Evolutionary conservation across 2,888 invertebrate species (phyloP).

Genomic region (Cosmorhoe ocellata): DNA sequence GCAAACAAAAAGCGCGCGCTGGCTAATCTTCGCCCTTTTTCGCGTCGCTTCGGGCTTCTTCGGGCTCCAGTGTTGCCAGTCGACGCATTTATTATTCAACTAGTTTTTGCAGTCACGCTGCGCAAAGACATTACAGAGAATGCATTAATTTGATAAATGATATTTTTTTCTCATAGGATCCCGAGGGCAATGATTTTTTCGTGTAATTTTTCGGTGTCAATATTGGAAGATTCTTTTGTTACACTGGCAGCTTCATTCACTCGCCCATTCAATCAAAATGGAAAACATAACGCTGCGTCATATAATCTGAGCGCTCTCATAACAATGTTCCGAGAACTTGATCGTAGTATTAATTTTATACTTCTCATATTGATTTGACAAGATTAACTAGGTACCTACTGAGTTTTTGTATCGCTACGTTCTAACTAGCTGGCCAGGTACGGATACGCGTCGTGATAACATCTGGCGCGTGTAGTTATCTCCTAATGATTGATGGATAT

Average conservation of each 20-base stretch:
- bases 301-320: slow-evolving; percentile 55
- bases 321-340: slow-evolving; percentile 56
- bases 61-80: slow-evolving; percentile 75
- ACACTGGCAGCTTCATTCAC: slow-evolving; percentile 55
- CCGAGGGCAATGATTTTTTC: slow-evolving; percentile 49
- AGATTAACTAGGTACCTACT: slow-evolving; percentile 55
- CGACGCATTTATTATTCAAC: slow-evolving; percentile 76
- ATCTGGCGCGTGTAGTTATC: slow-evolving; percentile 47
- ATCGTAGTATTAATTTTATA: slow-evolving; percentile 55
- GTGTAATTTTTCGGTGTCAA: slow-evolving; percentile 68
- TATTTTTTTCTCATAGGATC: slow-evolving; percentile 54
- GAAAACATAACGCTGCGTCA: slow-evolving; percentile 60
- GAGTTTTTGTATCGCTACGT: slow-evolving; percentile 44
- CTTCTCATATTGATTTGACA: slow-evolving; percentile 56
- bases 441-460: slow-evolving; percentile 42
- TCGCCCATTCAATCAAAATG: slow-evolving; percentile 55
- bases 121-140: slow-evolving; percentile 76
- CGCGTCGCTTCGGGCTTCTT: slow-evolving; percentile 65
- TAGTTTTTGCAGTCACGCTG: slow-evolving; percentile 80
- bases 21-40: slow-evolving; percentile 80
- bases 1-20: slow-evolving; percentile 80
- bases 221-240: slow-evolving; percentile 58
- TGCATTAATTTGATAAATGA: slow-evolving; percentile 80
- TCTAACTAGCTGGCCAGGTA: slow-evolving; percentile 42
- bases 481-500: slow-evolving; percentile 49